Conservation (phyloP, 2,113 vertebrate species). For the Athene cunicularia region DNA sequence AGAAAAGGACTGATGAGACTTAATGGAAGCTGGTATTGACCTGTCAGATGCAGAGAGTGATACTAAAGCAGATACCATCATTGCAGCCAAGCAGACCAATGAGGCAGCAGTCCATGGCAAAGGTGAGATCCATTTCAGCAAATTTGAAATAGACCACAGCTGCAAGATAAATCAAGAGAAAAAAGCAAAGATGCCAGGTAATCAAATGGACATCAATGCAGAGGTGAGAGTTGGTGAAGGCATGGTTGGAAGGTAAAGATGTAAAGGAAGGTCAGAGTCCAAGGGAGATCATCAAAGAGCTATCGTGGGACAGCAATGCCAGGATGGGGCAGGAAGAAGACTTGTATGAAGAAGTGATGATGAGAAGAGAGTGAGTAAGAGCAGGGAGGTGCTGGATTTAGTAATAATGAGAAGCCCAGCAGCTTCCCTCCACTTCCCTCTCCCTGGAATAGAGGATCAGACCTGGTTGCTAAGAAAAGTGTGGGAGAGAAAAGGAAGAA, state of each 20-base stretch:
- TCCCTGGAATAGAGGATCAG: background rate
- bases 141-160: background rate
- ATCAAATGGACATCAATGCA: background rate
- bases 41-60: background rate
- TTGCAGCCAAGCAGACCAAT: fast-evolving
- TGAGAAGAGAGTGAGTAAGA: background rate
- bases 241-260: background rate
- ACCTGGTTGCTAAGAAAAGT: background rate
- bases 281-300: background rate
- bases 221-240: background rate
- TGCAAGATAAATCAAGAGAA: background rate
- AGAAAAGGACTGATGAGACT: background rate
- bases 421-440: background rate
- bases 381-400: background rate
- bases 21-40: background rate
- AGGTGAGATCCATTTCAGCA: fast-evolving
- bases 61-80: background rate
- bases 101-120: background rate
- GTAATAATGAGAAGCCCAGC: background rate
- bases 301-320: background rate
- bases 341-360: background rate
- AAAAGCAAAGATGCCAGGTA: background rate
- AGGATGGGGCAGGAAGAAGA: background rate
- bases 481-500: background rate
- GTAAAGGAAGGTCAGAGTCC: background rate